These are phyloP conservation scores for Drosophila fuyamai DNA, from an alignment of 1,140 invertebrate species.

Conservation along the genomic window DNA sequence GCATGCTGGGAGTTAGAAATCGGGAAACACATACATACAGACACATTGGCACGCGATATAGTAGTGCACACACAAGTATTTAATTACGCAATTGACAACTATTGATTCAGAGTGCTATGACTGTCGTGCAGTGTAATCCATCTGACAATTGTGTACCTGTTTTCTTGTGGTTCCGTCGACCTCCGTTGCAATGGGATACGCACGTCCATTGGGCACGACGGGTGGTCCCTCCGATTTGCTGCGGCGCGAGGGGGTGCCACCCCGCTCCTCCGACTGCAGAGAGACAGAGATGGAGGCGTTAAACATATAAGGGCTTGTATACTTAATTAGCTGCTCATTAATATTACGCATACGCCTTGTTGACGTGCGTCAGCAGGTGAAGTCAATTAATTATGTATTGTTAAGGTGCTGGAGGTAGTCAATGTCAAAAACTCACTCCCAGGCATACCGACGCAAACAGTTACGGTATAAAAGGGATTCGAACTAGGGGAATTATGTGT, in stretches of 20 bases:
- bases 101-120: constrained; percentile 24
- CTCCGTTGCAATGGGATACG: constrained; percentile 83
- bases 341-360: constrained; percentile 72
- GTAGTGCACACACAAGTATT: constrained; percentile 14
- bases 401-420: constrained; percentile 40
- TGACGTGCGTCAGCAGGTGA: constrained; percentile 63
- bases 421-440: constrained; percentile 37
- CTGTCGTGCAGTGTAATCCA: constrained; percentile 29
- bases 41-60: neutral
- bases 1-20: constrained; percentile 15
- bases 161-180: constrained; percentile 84
- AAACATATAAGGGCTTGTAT: constrained; percentile 24
- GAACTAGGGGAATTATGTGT: too few relatives aligned
- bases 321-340: constrained; percentile 77
- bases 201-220: constrained; percentile 86
- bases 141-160: constrained; percentile 81
- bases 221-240: constrained; percentile 90
- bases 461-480: neutral
- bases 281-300: constrained; percentile 2
- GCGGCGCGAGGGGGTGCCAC: constrained; percentile 86
- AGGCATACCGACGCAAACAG: neutral
- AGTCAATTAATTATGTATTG: constrained; percentile 75
- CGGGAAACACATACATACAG: constrained; percentile 5
- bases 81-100: constrained; percentile 20
- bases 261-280: constrained; percentile 86